Evolutionary conservation across 2,113 vertebrate species (phyloP).

Genomic region (Amazona guildingii): DNA sequence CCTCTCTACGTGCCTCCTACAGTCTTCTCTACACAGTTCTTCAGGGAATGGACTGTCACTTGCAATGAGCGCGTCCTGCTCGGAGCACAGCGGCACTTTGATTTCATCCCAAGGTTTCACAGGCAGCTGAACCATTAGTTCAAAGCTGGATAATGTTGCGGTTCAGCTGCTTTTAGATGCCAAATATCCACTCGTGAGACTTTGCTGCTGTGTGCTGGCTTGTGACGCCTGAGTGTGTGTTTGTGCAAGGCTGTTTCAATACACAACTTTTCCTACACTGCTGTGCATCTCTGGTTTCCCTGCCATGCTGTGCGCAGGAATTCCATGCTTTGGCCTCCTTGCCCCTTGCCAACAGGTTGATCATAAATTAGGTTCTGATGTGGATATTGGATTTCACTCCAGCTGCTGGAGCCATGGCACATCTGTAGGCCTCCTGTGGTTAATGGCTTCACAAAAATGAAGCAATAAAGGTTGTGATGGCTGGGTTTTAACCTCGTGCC

Average conservation of each 20-base stretch:
- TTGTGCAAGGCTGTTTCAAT: not conserved
- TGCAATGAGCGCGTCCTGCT: not conserved
- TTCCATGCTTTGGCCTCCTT: not conserved
- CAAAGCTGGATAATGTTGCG: not conserved
- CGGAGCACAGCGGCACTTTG: not conserved
- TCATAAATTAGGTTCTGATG: conserved; percentile 65
- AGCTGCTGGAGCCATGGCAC: conserved; percentile 58
- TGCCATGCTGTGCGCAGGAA: not conserved
- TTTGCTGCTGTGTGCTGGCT: accelerated
- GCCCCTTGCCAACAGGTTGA: conserved; percentile 33
- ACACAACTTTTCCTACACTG: accelerated
- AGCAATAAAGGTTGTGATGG: conserved; percentile 72
- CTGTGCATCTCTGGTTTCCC: not conserved
- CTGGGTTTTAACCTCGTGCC: conserved; percentile 71
- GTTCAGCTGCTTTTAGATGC: not conserved
- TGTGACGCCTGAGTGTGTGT: accelerated
- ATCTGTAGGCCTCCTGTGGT: conserved; percentile 69
- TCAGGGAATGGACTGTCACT: not conserved
- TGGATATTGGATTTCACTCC: conserved; percentile 63
- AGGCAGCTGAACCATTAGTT: not conserved
- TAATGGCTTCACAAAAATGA: conserved; percentile 67
- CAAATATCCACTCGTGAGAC: not conserved
- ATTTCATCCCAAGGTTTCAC: not conserved
- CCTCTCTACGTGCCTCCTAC: not conserved
- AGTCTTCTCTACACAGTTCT: not conserved